Percentiles rank a stretch among this genome's conserved stretches.
These are phyloP conservation scores for Drosophila nigromelanica DNA, from an alignment of 1,140 invertebrate genomes.

Conservation along the genomic window DNA sequence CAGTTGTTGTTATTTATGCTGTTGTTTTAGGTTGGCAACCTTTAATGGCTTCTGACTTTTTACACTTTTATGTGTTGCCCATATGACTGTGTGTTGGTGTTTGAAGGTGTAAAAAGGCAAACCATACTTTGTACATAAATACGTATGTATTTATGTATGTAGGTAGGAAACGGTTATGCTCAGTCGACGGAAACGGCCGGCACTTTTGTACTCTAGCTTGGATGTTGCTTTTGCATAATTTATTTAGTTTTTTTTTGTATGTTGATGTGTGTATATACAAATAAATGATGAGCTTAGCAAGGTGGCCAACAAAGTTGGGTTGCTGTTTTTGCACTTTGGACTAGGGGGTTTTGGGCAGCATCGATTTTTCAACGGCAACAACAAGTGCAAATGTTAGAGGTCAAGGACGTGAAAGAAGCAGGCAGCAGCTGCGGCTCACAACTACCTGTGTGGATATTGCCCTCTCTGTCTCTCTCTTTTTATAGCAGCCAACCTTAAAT, in stretches of 20 bases:
- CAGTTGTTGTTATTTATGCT: conserved; percentile 43
- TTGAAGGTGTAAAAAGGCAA: conserved; percentile 78
- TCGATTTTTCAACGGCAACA: conserved; percentile 66
- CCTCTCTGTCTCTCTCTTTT: conserved; percentile 41
- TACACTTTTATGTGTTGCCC: conserved; percentile 68
- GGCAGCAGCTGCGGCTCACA: conserved; percentile 13
- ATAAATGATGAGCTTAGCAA: too few species aligned
- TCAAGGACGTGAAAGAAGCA: conserved; percentile 61
- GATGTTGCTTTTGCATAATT: conserved; percentile 59
- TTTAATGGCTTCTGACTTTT: conserved; percentile 78
- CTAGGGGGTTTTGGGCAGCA: conserved; percentile 23
- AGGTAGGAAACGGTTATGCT: conserved; percentile 78
- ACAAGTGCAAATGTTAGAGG: conserved; percentile 66
- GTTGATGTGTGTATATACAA: too few species aligned
- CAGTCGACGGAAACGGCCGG: conserved; percentile 69
- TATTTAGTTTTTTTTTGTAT: conserved; percentile 46
- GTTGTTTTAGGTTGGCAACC: conserved; percentile 65
- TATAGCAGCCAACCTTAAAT: background rate
- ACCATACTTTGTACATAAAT: conserved; percentile 13
- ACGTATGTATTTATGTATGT: conserved; percentile 21
- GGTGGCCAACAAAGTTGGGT: conserved; percentile 37
- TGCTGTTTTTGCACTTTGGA: conserved; percentile 34
- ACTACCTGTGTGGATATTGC: conserved; percentile 61
- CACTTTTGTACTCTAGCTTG: conserved; percentile 9
- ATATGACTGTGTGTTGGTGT: conserved; percentile 48